Evolutionary conservation across 1,140 invertebrate genomes (phyloP).

Genomic region (Drosophila pachea): DNA sequence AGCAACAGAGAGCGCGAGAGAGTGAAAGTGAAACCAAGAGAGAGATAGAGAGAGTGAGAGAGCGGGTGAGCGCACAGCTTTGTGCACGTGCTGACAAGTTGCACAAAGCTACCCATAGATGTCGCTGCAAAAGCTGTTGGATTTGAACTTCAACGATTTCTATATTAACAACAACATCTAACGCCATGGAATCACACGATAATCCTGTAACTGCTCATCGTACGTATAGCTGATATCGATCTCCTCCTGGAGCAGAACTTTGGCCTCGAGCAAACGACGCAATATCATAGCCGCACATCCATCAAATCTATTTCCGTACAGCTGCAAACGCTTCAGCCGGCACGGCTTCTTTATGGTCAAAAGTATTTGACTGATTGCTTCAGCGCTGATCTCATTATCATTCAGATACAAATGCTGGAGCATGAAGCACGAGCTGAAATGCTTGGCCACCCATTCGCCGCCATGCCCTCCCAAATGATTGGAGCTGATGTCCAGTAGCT

Average conservation of each 20-base stretch:
- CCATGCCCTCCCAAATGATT: slow-evolving; percentile 63
- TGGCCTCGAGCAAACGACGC: slow-evolving; percentile 52
- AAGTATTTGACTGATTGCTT: slow-evolving; percentile 51
- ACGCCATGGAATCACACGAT: slow-evolving; percentile 59
- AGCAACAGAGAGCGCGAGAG: background rate
- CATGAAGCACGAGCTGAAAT: slow-evolving; percentile 44
- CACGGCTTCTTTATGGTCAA: slow-evolving; percentile 56
- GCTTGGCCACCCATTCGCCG: slow-evolving; percentile 56
- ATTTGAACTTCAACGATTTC: background rate
- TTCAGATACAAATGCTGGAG: slow-evolving; percentile 48
- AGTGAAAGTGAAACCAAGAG: background rate
- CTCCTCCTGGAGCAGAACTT: slow-evolving; percentile 45
- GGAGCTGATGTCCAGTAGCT: slow-evolving; percentile 54
- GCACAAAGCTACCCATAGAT: slow-evolving; percentile 28
- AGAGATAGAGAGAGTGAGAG: slow-evolving; percentile 7
- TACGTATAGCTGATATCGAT: slow-evolving; percentile 59
- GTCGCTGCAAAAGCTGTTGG: slow-evolving; percentile 9
- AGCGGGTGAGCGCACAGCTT: slow-evolving; percentile 22
- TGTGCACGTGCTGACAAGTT: slow-evolving; percentile 13
- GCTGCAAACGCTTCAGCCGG: slow-evolving; percentile 35
- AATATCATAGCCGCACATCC: slow-evolving; percentile 48
- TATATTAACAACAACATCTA: slow-evolving; percentile 10
- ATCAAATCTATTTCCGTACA: slow-evolving; percentile 62
- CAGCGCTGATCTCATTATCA: slow-evolving; percentile 47
- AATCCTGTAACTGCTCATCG: slow-evolving; percentile 49